Percentiles rank a stretch among this genome's conserved stretches.
Evolutionary conservation across 2,888 invertebrate genomes (phyloP).

Genomic region (Zygothrica quintamaculata): DNA sequence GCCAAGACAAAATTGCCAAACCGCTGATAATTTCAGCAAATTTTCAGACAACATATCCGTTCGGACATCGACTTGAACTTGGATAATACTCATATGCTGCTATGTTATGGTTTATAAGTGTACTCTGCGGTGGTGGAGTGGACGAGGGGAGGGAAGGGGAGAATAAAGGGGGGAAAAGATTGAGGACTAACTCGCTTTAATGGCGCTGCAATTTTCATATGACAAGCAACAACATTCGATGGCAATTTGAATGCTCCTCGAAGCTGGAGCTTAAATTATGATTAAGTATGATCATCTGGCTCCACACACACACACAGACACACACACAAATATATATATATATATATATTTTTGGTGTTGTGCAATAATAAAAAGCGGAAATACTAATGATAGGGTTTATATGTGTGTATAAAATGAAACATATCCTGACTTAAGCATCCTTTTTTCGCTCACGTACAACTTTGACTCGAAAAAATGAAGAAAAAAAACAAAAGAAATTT

Average conservation of each 20-base stretch:
- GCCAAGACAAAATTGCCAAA: conserved; percentile 20
- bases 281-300: conserved; percentile 81
- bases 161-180: too few relatives aligned
- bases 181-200: conserved; percentile 53
- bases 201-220: conserved; percentile 79
- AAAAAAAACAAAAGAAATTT: too few relatives aligned
- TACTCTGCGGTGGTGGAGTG: too few relatives aligned
- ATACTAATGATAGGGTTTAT: conserved; percentile 84
- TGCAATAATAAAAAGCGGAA: conserved; percentile 85
- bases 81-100: too few relatives aligned
- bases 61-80: conserved; percentile 17
- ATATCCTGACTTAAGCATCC: conserved; percentile 53
- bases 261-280: conserved; percentile 77
- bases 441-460: conserved; percentile 54
- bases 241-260: conserved; percentile 69
- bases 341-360: conserved; percentile 9
- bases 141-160: too few relatives aligned
- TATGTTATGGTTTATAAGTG: too few relatives aligned
- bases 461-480: too few relatives aligned
- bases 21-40: conserved; percentile 66
- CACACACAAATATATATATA: too few relatives aligned
- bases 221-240: conserved; percentile 61
- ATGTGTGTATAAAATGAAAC: conserved; percentile 40
- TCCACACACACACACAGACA: too few relatives aligned
- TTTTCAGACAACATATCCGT: conserved; percentile 77